These are phyloP conservation scores for Lasioglossum albipes DNA, from an alignment of 1,140 invertebrate species.

Conservation along the genomic window DNA sequence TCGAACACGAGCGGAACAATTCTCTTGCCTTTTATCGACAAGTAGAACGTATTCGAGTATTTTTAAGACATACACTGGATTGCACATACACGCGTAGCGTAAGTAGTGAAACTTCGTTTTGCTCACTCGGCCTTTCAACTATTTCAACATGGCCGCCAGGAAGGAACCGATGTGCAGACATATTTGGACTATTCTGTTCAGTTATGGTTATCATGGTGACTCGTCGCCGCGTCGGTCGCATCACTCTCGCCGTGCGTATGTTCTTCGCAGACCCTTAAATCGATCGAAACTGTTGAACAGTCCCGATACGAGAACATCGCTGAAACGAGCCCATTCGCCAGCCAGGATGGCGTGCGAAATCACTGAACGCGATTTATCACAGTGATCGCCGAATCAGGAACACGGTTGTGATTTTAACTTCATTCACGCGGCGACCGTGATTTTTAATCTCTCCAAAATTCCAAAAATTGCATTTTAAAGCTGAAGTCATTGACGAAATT, in stretches of 20 bases:
- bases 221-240: neutral
- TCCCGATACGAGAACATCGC: too few relatives aligned
- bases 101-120: conserved; percentile 57
- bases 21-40: conserved; percentile 66
- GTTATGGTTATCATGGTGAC: neutral
- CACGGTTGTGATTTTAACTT: too few relatives aligned
- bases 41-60: conserved; percentile 63
- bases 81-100: conserved; percentile 55
- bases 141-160: conserved; percentile 9
- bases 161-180: conserved; percentile 8
- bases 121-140: conserved; percentile 30
- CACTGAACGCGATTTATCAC: too few relatives aligned
- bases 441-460: too few relatives aligned
- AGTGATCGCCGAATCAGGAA: too few relatives aligned
- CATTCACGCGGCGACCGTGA: too few relatives aligned
- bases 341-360: too few relatives aligned
- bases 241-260: conserved; percentile 9
- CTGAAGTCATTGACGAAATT: too few relatives aligned
- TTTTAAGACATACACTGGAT: conserved; percentile 64
- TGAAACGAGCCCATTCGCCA: too few relatives aligned
- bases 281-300: neutral
- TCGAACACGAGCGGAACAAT: conserved; percentile 65
- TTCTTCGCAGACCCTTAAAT: conserved; percentile 4
- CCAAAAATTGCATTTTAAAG: too few relatives aligned
- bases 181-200: neutral